Percentiles rank a stretch among this genome's conserved stretches.
These are phyloP conservation scores for Caenorhabditis wallacei DNA, from an alignment of 2,888 invertebrate species.

Conservation along the genomic window DNA sequence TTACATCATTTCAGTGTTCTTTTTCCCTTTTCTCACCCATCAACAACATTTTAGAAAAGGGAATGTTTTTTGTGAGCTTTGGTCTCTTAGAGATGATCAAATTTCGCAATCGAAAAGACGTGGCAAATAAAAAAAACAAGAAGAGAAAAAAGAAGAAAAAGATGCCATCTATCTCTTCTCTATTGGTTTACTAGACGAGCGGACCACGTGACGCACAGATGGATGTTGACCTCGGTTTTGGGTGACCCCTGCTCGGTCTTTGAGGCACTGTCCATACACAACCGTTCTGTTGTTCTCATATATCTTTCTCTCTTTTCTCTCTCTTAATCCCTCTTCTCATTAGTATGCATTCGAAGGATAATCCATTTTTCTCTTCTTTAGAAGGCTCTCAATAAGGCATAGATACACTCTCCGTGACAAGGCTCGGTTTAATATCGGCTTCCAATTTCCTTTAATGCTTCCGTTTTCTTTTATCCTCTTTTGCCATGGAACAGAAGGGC, in stretches of 20 bases:
- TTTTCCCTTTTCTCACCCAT: constrained; percentile 1
- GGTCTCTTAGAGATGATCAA: constrained; percentile 52
- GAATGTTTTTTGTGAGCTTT: constrained; percentile 36
- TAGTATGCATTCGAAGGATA: constrained; percentile 36
- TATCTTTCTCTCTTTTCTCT: background rate
- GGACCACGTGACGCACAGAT: constrained; percentile 19
- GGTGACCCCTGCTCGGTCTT: constrained; percentile 30
- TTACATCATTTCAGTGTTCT: constrained; percentile 7
- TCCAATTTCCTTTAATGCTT: constrained; percentile 27
- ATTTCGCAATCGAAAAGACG: constrained; percentile 36
- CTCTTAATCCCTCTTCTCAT: constrained; percentile 14
- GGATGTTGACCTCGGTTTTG: constrained; percentile 9
- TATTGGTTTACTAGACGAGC: constrained; percentile 3
- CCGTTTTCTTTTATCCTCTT: background rate
- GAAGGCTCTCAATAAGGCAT: constrained; percentile 2
- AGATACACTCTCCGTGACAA: background rate
- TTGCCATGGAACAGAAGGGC: background rate
- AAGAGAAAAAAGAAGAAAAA: constrained; percentile 9
- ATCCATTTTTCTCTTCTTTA: background rate
- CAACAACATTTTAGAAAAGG: constrained; percentile 10
- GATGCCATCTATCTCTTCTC: constrained; percentile 9
- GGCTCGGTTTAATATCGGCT: background rate
- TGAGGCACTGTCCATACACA: constrained; percentile 18
- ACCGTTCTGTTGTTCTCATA: constrained; percentile 11
- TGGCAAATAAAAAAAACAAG: background rate